Evolutionary conservation across 2,888 invertebrate genomes (phyloP).

Genomic region (Conchocele bisecta): DNA sequence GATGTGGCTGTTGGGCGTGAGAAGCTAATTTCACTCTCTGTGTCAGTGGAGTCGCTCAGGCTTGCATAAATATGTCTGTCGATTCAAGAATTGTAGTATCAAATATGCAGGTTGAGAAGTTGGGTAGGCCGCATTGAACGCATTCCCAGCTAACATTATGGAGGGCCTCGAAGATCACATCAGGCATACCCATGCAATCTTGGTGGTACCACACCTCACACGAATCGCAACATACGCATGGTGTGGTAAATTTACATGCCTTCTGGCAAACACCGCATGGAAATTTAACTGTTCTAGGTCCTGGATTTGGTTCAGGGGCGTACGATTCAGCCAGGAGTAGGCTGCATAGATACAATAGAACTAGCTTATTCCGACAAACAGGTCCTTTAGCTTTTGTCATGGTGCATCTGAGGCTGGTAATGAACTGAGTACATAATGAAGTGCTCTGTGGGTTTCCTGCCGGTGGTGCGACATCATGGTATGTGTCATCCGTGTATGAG

Average conservation of each 20-base stretch:
- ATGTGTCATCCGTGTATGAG: no score
- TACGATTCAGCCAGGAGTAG: neutral
- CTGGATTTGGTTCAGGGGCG: conserved; percentile 8
- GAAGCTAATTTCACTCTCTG: no score
- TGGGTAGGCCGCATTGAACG: conserved; percentile 2
- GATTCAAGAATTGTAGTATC: conserved; percentile 6
- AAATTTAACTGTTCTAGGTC: neutral
- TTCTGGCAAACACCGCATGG: neutral
- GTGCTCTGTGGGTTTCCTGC: no score
- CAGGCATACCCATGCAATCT: conserved; percentile 2
- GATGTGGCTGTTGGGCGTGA: no score
- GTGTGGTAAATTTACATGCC: conserved; percentile 6
- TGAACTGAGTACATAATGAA: conserved; percentile 3
- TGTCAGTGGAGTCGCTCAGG: no score
- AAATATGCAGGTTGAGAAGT: neutral
- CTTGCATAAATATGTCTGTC: neutral
- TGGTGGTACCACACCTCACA: conserved; percentile 22
- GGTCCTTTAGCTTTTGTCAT: conserved; percentile 8
- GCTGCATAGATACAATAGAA: conserved; percentile 8
- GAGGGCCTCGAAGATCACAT: neutral
- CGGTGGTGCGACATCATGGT: no score
- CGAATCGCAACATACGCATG: conserved; percentile 9
- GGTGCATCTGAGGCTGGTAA: conserved; percentile 1
- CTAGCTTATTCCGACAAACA: neutral
- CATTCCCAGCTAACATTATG: conserved; percentile 7